Evolutionary conservation across 2,888 invertebrate species (phyloP).

Genomic region (Gibbula magus): DNA sequence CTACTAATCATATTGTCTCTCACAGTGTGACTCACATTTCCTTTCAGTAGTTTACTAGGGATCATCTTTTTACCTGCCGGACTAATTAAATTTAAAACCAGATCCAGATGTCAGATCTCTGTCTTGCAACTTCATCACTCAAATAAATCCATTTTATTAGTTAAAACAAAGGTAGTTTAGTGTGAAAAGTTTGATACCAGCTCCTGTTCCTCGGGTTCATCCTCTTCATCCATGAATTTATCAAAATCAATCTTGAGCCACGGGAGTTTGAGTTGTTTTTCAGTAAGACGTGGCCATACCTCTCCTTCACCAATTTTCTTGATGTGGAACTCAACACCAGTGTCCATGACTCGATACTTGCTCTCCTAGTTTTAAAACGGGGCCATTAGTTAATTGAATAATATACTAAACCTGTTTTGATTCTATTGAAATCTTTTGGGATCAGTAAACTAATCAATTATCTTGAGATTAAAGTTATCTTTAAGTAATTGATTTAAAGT

Average conservation of each 20-base stretch:
- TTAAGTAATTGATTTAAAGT: background rate
- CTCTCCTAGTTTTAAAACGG: slow-evolving; percentile 64
- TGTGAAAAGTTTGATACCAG: background rate
- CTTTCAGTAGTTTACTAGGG: too few relatives aligned
- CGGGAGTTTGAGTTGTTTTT: slow-evolving; percentile 88
- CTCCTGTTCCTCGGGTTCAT: slow-evolving; percentile 73
- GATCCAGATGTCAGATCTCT: too few relatives aligned
- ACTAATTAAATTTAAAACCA: too few relatives aligned
- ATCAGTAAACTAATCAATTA: background rate
- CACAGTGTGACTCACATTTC: too few relatives aligned
- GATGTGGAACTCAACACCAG: slow-evolving; percentile 85
- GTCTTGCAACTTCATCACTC: too few relatives aligned
- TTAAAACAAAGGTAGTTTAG: too few relatives aligned
- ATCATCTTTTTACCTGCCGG: too few relatives aligned
- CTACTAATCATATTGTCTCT: too few relatives aligned
- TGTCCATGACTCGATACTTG: slow-evolving; percentile 80
- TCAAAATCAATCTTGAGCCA: slow-evolving; percentile 97
- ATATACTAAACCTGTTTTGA: background rate
- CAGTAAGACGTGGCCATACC: slow-evolving; percentile 91
- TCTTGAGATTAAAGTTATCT: background rate
- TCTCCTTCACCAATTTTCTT: slow-evolving; percentile 80
- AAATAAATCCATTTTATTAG: too few relatives aligned
- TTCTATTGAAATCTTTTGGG: background rate
- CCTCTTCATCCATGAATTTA: slow-evolving; percentile 87
- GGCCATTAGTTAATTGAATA: background rate